Evolutionary conservation across 2,888 invertebrate genomes (phyloP), one percentile per base, ranked within the genome.

Genomic region (Leptura quadrifasciata): DNA sequence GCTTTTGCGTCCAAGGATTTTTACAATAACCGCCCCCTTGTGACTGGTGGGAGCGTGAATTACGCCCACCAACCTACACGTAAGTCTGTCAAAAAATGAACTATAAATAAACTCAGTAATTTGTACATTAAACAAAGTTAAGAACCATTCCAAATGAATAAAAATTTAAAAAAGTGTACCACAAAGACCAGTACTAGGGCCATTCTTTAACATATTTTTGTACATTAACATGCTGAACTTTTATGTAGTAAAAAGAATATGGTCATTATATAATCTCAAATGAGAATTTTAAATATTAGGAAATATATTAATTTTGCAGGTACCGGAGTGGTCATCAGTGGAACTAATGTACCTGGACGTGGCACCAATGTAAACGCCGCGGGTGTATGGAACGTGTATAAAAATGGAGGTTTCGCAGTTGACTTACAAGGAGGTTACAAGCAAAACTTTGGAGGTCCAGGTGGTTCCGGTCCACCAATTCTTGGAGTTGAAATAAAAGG

Each of bases 401-500:
- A 47, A 20, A 71, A 71, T 61, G 71, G 71, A n/a, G 21, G 47
- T 9, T 61, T 71, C 21, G 61, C 47, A 9, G 71, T 71, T 18
- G 71, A 71, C 21, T 20, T 71, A 18, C 60, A 52, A 17, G 71
- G 71, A 39, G 60, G 60, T 21, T 58, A 58, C 47, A 60, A 24
- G 5, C 71, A 47, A 71, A 17, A 27, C 1, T 60, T 71, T 47
- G 60, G 60, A 9, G 39, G 47, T 21, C 71, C 71, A 12, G 20
- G 31, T 3, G 71, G 71, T 17, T 27, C 57, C 6, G 27, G 57
- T 15, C 47, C 71, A 1, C 71, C 71, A 35, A 60, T 60, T 8
- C 18, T n/a, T 10, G 71, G 71, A 61, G 71, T 60, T 15, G 60
- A 60, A 27, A 68, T 68, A 21, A 47, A 55, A 10, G 68, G 68